A percentile compares a stretch with the other conserved stretches of the same genome.
phyloP scores from a whole-genome alignment of 2,797 vertebrate genomes.

The Muscicapa comitata region DNA sequence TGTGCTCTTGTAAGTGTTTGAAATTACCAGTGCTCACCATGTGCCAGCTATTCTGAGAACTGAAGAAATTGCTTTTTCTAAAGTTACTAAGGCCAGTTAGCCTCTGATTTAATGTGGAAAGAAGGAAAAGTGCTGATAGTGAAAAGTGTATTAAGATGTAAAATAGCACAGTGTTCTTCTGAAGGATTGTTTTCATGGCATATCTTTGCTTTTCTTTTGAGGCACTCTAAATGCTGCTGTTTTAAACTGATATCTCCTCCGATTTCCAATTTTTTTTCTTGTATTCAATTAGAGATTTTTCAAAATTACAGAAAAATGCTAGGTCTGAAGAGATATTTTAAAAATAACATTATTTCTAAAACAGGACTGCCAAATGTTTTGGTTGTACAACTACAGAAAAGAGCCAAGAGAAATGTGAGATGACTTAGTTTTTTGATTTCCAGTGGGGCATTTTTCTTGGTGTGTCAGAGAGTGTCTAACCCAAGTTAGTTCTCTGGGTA shows the following conservation, averaged over 20 bases:
- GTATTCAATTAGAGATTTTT: background rate
- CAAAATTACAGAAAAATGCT: background rate
- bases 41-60: fast-evolving
- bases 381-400: background rate
- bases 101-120: background rate
- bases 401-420: background rate
- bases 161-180: background rate
- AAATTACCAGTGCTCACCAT: background rate
- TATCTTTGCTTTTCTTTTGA: background rate
- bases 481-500: background rate
- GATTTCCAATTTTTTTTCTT: background rate
- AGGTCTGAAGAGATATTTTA: background rate
- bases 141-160: background rate
- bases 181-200: background rate
- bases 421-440: background rate
- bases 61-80: background rate
- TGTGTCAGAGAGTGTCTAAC: background rate
- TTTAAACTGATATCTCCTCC: background rate
- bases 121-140: background rate
- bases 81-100: background rate
- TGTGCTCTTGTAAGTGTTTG: background rate
- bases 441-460: background rate
- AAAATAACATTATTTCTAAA: background rate
- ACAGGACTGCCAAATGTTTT: background rate
- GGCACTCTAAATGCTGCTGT: background rate